These are phyloP conservation scores for Crambe crambe DNA, from an alignment of 37 sponge, comb jelly and placozoan species.

Conservation along the genomic window DNA sequence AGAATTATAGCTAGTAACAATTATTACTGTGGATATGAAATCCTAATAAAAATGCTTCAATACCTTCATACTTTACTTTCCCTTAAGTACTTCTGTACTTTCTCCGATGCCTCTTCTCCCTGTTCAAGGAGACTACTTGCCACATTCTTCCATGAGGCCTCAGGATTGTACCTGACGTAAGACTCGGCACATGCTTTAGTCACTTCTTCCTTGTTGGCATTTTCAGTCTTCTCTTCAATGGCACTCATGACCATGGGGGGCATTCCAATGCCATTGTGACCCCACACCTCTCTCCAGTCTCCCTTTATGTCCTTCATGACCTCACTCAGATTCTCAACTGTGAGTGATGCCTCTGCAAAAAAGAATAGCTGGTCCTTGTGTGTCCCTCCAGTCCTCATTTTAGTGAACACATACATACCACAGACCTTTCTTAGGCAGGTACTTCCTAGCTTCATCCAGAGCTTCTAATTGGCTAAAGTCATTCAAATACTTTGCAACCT, in stretches of 20 bases:
- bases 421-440: not conserved
- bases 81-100: not conserved
- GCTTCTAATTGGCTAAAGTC: not conserved
- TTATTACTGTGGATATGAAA: too few relatives aligned
- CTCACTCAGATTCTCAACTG: not conserved
- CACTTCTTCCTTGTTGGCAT: not conserved
- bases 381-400: too few relatives aligned
- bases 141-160: not conserved
- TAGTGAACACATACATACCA: too few relatives aligned
- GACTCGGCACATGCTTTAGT: not conserved
- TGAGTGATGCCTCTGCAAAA: not conserved
- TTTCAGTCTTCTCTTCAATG: not conserved
- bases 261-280: not conserved
- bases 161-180: not conserved
- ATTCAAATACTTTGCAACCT: not conserved
- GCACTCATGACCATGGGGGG: not conserved
- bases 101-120: not conserved
- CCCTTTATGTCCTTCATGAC: not conserved
- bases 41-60: too few relatives aligned
- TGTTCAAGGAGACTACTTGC: not conserved
- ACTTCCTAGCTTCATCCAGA: not conserved
- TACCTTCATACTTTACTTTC: too few relatives aligned
- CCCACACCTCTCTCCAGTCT: conserved; percentile 4
- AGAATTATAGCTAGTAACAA: too few relatives aligned
- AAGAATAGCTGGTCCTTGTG: too few relatives aligned